Conservation (phyloP, 2,888 invertebrate genomes). For the Hydriomena furcata region DNA sequence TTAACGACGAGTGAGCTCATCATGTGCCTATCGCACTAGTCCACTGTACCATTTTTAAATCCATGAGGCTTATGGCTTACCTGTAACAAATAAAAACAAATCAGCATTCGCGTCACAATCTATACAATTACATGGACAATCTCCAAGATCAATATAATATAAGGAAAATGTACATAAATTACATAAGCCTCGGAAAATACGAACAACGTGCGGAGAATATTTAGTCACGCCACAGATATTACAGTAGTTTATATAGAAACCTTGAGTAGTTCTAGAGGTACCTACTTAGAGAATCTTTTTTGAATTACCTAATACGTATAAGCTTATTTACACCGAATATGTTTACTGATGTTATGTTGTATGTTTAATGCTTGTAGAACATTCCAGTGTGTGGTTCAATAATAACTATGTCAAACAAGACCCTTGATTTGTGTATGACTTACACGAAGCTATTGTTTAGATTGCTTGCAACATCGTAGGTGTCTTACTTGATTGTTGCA, state of each 20-base stretch:
- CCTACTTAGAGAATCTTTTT: too few relatives aligned
- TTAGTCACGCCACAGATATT: not conserved
- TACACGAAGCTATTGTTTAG: constrained; percentile 6
- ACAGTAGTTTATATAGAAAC: not conserved
- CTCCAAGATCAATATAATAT: constrained; percentile 29
- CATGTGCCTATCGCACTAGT: not conserved
- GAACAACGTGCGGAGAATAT: constrained; percentile 10
- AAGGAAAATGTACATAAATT: constrained; percentile 37
- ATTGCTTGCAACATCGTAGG: not conserved
- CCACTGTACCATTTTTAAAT: not conserved
- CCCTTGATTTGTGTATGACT: not conserved
- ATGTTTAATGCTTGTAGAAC: constrained; percentile 1
- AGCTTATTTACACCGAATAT: too few relatives aligned
- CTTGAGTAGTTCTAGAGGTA: not conserved
- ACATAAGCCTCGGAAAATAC: constrained; percentile 29
- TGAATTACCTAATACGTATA: too few relatives aligned
- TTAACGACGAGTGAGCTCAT: too few relatives aligned
- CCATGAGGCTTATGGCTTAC: constrained; percentile 12
- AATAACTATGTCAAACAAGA: not conserved
- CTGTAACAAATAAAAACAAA: constrained; percentile 16
- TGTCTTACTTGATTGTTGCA: too few relatives aligned
- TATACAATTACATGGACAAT: constrained; percentile 17
- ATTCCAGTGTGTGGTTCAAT: too few relatives aligned
- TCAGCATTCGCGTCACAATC: not conserved
- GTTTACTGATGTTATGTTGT: constrained; percentile 10